phyloP scores from a whole-genome alignment of 2,888 invertebrate genomes.

The Brenthis daphne region DNA sequence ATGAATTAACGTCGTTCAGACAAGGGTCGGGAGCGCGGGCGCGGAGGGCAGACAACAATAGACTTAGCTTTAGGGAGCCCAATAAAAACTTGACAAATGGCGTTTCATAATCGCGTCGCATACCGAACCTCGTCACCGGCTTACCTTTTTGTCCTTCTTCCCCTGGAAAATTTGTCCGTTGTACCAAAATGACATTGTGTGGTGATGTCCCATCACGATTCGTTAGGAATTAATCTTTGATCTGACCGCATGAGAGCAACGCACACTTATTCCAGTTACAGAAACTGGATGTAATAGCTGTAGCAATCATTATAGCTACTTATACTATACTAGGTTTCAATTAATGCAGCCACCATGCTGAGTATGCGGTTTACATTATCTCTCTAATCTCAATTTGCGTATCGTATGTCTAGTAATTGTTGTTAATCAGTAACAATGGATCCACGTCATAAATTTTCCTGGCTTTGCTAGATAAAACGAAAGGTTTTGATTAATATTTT shows the following conservation, averaged over 20 bases:
- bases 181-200: conserved; percentile 52
- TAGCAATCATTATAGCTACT: conserved; percentile 35
- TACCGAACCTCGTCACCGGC: conserved; percentile 72
- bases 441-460: conserved; percentile 18
- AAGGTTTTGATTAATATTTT: background rate
- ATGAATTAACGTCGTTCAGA: conserved; percentile 73
- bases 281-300: conserved; percentile 5
- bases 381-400: conserved; percentile 22
- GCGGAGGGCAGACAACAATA: conserved; percentile 62
- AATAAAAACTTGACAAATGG: conserved; percentile 83
- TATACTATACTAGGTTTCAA: conserved; percentile 36
- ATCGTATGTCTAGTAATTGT: conserved; percentile 27
- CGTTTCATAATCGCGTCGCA: conserved; percentile 79
- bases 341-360: conserved; percentile 34
- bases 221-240: conserved; percentile 32
- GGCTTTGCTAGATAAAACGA: conserved; percentile 6
- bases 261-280: conserved; percentile 1
- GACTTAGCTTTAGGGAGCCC: conserved; percentile 70
- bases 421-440: conserved; percentile 37
- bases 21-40: conserved; percentile 60
- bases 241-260: conserved; percentile 21
- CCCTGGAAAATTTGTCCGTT: conserved; percentile 61
- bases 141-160: conserved; percentile 66
- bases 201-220: conserved; percentile 38
- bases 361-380: conserved; percentile 36